Evolutionary conservation across 2,797 vertebrate genomes (phyloP), one percentile per base, ranked within the genome.

Genomic region (Sebastes itinus): DNA sequence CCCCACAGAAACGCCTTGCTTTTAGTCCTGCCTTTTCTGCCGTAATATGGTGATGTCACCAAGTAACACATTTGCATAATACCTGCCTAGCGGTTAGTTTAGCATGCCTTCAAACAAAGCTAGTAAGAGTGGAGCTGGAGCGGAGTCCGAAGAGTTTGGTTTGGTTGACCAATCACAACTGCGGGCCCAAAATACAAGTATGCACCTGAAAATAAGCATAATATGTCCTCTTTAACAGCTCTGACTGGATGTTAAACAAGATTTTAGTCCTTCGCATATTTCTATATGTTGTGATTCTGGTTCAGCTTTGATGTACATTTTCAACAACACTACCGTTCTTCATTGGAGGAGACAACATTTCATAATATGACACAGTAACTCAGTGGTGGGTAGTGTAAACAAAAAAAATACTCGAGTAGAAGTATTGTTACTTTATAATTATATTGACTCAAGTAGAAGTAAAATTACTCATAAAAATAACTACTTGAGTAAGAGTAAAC

Each of bases 361-460:
- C 20, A 38, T 4, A 58, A 38, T 71, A 22, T 52, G 46, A 76
- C 20, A 27, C 2, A 18, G 46, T 49, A 52, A 20, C 58, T 32
- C 30, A n/a, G 59, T 61, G 27, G 58, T 60, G 28, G 9, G 59
- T 32, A n/a, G 28, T 32, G 18, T 33, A n/a, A 61, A 32, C 28
- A 59, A 27, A 32, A 28, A 27, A n/a, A n/a, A 9, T 54, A 18
- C 0, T 28, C 25, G 0, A 54, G 28, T 30, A 20, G n/a, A 33
- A 33, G 30, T 35, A 61, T 61, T 11, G 20, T 60, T 10, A 20
- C 0, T 30, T 60, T 56, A 30, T 18, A 30, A 60, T 18, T 30
- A 14, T 60, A 30, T 30, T 60, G 18, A 60, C 27, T 30, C 58
- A 33, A 33, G 30, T 61, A 61, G 18, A n/a, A 61, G 59, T 61